A percentile compares a stretch with the other conserved stretches of the same genome.
These are phyloP conservation scores for Eristalinus aeneus DNA, from an alignment of 2,888 invertebrate species.

Conservation along the genomic window DNA sequence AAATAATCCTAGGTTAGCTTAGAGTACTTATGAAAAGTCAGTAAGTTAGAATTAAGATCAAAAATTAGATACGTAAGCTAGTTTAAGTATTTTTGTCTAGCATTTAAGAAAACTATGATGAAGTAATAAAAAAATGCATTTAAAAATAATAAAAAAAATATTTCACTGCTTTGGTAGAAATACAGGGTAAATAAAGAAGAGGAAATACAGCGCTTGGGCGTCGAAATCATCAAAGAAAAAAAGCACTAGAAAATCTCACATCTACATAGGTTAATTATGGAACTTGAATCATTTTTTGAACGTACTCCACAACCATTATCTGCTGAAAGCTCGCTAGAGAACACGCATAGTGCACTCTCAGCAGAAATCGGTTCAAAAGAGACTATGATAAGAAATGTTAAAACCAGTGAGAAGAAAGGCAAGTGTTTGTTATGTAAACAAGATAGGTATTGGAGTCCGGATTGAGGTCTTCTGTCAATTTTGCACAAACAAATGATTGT, in stretches of 20 bases:
- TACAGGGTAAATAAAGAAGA: too few species aligned
- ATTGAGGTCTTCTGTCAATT: background rate
- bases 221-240: background rate
- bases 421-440: background rate
- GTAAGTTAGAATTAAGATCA: too few species aligned
- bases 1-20: too few species aligned
- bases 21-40: too few species aligned
- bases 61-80: too few species aligned
- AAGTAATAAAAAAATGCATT: too few species aligned
- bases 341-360: background rate
- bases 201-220: too few species aligned
- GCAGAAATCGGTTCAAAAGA: background rate
- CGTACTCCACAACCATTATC: background rate
- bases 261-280: background rate
- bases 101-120: too few species aligned
- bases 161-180: too few species aligned
- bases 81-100: too few species aligned
- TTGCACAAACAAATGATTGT: background rate
- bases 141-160: too few species aligned
- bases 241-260: background rate
- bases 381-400: background rate
- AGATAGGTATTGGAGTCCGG: background rate
- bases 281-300: background rate
- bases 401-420: background rate
- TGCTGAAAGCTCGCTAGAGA: background rate